Conservation (phyloP, 2,113 vertebrate genomes). For the Salvator merianae region DNA sequence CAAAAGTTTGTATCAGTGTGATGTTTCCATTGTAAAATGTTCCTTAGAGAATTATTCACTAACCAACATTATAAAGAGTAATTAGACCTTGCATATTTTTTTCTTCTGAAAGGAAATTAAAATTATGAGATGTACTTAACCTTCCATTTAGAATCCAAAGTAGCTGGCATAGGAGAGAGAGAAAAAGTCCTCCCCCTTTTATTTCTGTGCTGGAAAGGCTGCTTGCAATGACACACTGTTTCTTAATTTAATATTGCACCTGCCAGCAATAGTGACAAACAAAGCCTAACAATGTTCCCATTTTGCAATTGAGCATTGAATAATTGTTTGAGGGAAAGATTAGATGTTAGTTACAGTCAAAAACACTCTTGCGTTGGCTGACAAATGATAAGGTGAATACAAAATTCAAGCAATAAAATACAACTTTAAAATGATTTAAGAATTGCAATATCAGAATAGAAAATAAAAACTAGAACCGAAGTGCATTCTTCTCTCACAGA, state of each 20-base stretch:
- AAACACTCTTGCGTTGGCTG: too few relatives aligned
- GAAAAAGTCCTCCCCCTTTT: background rate
- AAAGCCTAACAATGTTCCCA: background rate
- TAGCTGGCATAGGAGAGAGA: background rate
- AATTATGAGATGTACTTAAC: constrained; percentile 20
- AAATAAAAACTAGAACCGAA: too few relatives aligned
- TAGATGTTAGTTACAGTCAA: background rate
- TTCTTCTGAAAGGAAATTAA: constrained; percentile 10
- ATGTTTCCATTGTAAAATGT: background rate
- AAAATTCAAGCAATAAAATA: too few relatives aligned
- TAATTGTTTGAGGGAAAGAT: background rate
- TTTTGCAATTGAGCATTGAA: background rate
- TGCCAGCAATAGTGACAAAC: background rate
- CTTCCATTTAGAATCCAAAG: background rate
- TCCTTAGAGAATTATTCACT: background rate
- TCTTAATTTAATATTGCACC: background rate
- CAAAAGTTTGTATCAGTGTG: background rate
- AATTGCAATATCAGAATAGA: too few relatives aligned
- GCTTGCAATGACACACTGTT: background rate
- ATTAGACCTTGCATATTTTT: background rate
- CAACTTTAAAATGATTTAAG: too few relatives aligned
- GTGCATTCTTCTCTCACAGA: too few relatives aligned
- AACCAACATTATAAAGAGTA: background rate
- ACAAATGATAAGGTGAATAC: too few relatives aligned
- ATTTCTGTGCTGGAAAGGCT: background rate